phyloP scores from a whole-genome alignment of 2,888 invertebrate species.

The Diadromus collaris region DNA sequence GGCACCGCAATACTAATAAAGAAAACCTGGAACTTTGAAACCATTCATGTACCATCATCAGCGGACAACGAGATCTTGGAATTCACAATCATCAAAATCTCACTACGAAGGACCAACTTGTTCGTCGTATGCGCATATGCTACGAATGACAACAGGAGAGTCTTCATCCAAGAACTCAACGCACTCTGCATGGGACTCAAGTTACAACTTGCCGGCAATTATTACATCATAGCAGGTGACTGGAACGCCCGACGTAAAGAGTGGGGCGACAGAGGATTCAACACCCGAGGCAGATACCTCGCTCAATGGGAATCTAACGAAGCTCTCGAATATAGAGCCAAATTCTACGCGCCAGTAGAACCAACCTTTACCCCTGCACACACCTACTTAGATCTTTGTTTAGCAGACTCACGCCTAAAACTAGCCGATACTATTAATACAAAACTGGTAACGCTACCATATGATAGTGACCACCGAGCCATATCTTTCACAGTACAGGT shows the following conservation, averaged over 20 bases:
- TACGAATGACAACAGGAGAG: constrained; percentile 26
- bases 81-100: too few relatives aligned
- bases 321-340: background rate
- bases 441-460: background rate
- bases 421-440: constrained; percentile 25
- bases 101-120: too few relatives aligned
- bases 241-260: constrained; percentile 46
- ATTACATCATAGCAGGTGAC: too few relatives aligned
- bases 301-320: constrained; percentile 34
- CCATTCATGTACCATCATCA: background rate
- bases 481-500: background rate
- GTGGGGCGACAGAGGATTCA: constrained; percentile 31
- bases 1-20: constrained; percentile 54
- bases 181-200: too few relatives aligned
- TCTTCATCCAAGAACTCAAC: too few relatives aligned
- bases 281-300: constrained; percentile 18
- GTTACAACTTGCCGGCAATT: too few relatives aligned
- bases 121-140: too few relatives aligned
- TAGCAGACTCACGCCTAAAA: constrained; percentile 34
- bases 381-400: constrained; percentile 46
- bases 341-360: constrained; percentile 1
- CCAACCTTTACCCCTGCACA: constrained; percentile 29
- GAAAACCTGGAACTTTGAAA: constrained; percentile 24
- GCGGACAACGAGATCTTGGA: constrained; percentile 18
- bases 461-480: constrained; percentile 32